Evolutionary conservation across 2,797 vertebrate genomes (phyloP), one percentile per base, ranked within the genome.

Genomic region (Oryzias dopingdopingensis): DNA sequence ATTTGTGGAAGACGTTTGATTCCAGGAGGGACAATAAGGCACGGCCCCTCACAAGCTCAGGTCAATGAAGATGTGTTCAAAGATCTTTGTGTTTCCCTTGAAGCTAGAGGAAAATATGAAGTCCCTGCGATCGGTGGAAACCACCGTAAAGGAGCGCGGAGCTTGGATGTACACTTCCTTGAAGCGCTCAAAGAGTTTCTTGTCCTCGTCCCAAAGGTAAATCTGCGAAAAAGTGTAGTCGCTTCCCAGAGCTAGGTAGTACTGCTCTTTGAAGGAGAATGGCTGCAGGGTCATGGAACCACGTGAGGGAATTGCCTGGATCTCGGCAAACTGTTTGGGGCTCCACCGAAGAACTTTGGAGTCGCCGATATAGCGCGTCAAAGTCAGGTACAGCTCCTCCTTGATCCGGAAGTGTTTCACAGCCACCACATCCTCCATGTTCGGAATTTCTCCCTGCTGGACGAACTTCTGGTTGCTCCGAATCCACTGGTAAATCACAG

Each of bases 201-300:
- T 92, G 52, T 98, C 94, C 3, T 83, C 81, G 50, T 99, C 93
- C 97, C 97, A 99, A 77, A 94, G 88, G 84, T 96, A 97, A 62
- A 99, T 94, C 86, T 98, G 96, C 4, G 97, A 99, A 87, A 99
- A 99, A 0, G 96, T 98, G 71, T 97, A 99, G 87, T 99, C 97
- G 41, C 97, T 99, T 76, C 96, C 97, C 80, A 99, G 83, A 57
- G 96, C 96, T 70, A 98, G 86, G 88, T 99, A 99, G 86, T 94
- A 82, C 17, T 95, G 93, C n/a, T 93, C 93, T 78, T 96, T 97
- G 74, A 98, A 98, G 44, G 82, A 88, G 72, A 99, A 97, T 0
- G 97, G 97, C 82, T 99, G 97, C 54, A 99, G 87, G 0, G 94
- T 95, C 97, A 99, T 99, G 65, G 96, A 96, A 1, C 97, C 97